phyloP scores from a whole-genome alignment of 2,888 invertebrate species.

The Drosophila villosipedis region DNA sequence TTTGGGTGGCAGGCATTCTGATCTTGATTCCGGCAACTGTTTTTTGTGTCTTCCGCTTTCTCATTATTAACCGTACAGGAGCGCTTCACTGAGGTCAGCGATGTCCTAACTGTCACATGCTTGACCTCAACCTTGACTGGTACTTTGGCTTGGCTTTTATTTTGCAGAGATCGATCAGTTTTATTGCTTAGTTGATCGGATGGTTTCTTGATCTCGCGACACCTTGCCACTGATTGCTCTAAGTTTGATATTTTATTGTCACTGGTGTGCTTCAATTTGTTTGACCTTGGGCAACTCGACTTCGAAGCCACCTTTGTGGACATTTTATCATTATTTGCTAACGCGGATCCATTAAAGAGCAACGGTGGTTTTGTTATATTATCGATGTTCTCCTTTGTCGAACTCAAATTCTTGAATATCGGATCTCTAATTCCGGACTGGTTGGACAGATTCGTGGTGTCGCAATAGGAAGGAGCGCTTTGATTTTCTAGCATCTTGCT shows the following conservation, averaged over 20 bases:
- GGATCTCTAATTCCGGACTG: neutral
- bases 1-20: neutral
- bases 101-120: constrained; percentile 12
- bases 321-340: neutral
- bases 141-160: neutral
- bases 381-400: constrained; percentile 10
- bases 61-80: neutral
- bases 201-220: neutral
- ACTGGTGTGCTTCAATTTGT: too few species aligned
- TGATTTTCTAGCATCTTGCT: constrained; percentile 19
- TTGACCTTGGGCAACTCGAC: too few species aligned
- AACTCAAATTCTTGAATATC: neutral
- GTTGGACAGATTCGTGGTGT: neutral
- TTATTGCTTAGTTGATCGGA: neutral
- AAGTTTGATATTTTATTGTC: neutral
- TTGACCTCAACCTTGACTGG: constrained; percentile 2
- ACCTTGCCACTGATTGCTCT: neutral
- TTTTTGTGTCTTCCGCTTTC: neutral
- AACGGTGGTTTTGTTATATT: constrained; percentile 18
- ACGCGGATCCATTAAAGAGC: neutral
- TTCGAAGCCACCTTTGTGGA: neutral
- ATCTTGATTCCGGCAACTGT: neutral
- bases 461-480: constrained; percentile 28
- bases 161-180: neutral
- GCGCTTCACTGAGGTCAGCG: constrained; percentile 24